Evolutionary conservation across 2,113 vertebrate species (phyloP).

Genomic region (Thryonomys swinderianus): DNA sequence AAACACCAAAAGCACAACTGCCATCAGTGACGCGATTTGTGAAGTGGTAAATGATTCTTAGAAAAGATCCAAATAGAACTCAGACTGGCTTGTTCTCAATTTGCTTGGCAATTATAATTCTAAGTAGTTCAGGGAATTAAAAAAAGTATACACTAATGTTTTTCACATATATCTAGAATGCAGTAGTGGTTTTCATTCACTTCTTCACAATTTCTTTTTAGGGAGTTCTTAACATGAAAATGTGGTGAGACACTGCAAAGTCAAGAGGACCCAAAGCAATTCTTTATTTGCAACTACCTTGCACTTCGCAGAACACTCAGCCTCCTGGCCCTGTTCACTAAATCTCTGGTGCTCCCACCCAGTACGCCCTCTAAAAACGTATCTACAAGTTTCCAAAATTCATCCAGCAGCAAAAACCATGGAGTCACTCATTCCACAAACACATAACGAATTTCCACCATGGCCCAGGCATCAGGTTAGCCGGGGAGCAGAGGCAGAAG

Average conservation of each 20-base stretch:
- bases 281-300: neutral
- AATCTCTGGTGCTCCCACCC: neutral
- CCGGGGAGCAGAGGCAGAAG: neutral
- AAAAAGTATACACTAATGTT: neutral
- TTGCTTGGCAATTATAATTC: neutral
- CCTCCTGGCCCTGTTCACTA: neutral
- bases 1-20: neutral
- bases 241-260: neutral
- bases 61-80: neutral
- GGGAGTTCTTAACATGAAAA: neutral
- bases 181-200: neutral
- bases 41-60: constrained; percentile 1
- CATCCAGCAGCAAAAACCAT: neutral
- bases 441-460: neutral
- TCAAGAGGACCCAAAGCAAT: neutral
- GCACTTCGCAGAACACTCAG: neutral
- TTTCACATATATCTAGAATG: neutral
- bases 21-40: neutral
- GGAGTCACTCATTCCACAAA: neutral
- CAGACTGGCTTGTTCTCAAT: neutral
- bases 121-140: neutral
- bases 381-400: neutral
- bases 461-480: neutral
- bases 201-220: neutral
- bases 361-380: neutral